Conservation (phyloP, 1,140 invertebrate genomes). For the Drosophila kurseongensis region DNA sequence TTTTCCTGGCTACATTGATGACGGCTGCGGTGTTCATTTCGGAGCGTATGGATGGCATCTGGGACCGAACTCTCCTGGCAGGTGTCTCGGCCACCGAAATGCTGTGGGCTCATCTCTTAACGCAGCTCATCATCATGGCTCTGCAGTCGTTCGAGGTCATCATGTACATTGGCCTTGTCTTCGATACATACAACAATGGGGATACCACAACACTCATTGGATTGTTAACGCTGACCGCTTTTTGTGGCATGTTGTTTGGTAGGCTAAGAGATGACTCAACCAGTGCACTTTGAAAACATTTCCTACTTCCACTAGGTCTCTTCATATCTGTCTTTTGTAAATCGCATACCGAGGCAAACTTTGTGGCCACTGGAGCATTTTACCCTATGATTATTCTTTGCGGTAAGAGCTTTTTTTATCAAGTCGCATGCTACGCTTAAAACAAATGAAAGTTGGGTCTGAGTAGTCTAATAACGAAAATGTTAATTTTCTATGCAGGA, state of each 20-base stretch:
- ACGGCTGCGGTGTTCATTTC: constrained; percentile 92
- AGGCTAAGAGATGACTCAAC: constrained; percentile 19
- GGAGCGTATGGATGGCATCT: constrained; percentile 90
- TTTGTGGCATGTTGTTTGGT: constrained; percentile 91
- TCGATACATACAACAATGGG: constrained; percentile 87
- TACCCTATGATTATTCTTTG: constrained; percentile 93
- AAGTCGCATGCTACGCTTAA: no score
- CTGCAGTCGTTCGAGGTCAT: constrained; percentile 89
- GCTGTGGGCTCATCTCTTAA: constrained; percentile 90
- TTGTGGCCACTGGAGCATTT: constrained; percentile 93
- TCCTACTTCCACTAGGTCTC: constrained; percentile 85
- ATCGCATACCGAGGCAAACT: constrained; percentile 92
- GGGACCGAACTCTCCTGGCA: constrained; percentile 87
- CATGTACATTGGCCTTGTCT: constrained; percentile 87
- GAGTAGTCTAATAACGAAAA: no score
- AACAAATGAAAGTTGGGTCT: no score
- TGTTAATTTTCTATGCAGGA: constrained; percentile 86
- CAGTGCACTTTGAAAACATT: not conserved
- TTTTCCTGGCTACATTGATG: constrained; percentile 91
- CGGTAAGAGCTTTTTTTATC: constrained; percentile 86
- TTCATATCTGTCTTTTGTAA: constrained; percentile 91
- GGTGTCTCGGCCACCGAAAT: constrained; percentile 89
- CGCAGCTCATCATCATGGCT: constrained; percentile 90
- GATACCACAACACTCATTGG: constrained; percentile 86
- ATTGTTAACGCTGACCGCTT: constrained; percentile 87